These are phyloP conservation scores for Mohoua ochrocephala DNA, from an alignment of 2,113 vertebrate genomes.

Conservation along the genomic window DNA sequence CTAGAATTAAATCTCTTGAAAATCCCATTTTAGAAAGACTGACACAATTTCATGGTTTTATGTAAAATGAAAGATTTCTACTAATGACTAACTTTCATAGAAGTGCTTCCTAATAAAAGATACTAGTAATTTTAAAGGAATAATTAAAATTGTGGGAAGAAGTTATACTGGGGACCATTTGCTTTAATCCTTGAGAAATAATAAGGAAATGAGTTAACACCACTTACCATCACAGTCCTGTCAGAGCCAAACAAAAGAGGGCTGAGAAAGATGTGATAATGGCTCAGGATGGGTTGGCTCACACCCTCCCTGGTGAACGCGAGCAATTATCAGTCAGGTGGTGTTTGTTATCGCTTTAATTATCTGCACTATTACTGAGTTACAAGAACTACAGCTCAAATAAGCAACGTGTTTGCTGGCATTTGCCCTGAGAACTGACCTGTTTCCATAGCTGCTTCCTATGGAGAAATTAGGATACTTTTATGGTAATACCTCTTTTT, in stretches of 20 bases:
- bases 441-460: not conserved
- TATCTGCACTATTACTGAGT: not conserved
- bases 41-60: not conserved
- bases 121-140: not conserved
- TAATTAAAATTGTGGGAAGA: not conserved
- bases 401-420: rapidly evolving
- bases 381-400: rapidly evolving
- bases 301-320: not conserved
- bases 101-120: not conserved
- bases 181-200: not conserved
- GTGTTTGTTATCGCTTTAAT: not conserved
- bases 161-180: not conserved
- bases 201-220: not conserved
- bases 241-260: not conserved
- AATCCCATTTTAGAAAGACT: not conserved
- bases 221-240: not conserved
- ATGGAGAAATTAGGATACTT: not conserved
- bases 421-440: no score
- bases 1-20: not conserved
- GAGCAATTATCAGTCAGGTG: not conserved
- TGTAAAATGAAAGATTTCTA: not conserved
- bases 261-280: not conserved
- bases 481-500: not conserved
- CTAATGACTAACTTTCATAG: not conserved
- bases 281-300: not conserved